A percentile compares a stretch with the other conserved stretches of the same genome.
Conservation (phyloP, 2,888 invertebrate species). For the Hylaea fasciaria region DNA sequence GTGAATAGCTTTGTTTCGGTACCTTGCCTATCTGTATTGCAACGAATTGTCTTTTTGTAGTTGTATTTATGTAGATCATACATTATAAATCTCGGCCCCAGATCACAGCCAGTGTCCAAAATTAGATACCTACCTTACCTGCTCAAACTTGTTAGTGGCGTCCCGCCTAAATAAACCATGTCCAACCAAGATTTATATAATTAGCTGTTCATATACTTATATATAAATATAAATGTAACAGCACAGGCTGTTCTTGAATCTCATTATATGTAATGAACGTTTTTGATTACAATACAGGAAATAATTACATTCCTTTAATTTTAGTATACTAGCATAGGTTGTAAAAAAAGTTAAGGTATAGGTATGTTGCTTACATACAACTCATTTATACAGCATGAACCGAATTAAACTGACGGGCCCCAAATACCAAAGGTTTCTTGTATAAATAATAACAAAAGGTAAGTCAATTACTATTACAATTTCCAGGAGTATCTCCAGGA, state of each 20-base stretch:
- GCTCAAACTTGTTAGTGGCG: slow-evolving; percentile 27
- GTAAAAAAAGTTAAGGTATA: too few relatives aligned
- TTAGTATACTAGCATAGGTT: too few relatives aligned
- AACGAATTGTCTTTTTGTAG: too few relatives aligned
- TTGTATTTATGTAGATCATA: too few relatives aligned
- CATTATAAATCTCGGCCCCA: background rate
- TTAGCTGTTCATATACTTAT: too few relatives aligned
- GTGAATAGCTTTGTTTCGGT: too few relatives aligned
- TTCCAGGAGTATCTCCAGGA: slow-evolving; percentile 83
- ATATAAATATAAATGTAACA: too few relatives aligned
- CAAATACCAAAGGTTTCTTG: background rate
- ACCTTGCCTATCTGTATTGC: too few relatives aligned
- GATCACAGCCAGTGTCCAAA: slow-evolving; percentile 6
- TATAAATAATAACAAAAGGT: background rate
- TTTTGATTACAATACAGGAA: background rate
- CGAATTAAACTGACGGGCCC: too few relatives aligned
- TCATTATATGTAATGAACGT: slow-evolving; percentile 21
- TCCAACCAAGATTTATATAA: slow-evolving; percentile 37
- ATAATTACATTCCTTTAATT: background rate
- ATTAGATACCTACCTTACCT: slow-evolving; percentile 31
- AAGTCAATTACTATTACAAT: background rate
- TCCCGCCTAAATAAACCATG: slow-evolving; percentile 31
- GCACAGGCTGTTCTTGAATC: slow-evolving; percentile 25
- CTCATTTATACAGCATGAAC: background rate
- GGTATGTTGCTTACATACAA: too few relatives aligned